A percentile compares a stretch with the other conserved stretches of the same genome.
phyloP scores from a whole-genome alignment of 2,797 vertebrate genomes.

The Coccyzus lansbergi region DNA sequence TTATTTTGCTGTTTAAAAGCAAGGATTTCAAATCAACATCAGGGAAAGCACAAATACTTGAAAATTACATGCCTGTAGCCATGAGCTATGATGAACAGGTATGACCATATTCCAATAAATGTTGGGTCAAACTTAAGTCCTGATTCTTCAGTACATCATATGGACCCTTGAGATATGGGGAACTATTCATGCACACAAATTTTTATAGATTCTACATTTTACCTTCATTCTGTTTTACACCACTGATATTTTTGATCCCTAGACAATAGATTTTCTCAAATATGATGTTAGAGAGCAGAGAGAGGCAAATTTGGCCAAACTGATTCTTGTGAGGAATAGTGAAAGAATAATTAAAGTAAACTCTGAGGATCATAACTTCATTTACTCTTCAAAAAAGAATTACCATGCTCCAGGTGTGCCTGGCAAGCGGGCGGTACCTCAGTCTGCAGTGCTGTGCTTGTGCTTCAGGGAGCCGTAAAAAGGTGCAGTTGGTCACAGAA shows the following conservation, averaged over 20 bases:
- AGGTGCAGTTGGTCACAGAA: conserved; percentile 73
- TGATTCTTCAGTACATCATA: background rate
- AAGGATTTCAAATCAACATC: rapidly evolving
- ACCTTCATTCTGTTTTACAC: background rate
- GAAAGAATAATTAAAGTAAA: background rate
- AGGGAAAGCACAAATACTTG: background rate
- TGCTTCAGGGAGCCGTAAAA: conserved; percentile 56
- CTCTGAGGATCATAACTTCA: rapidly evolving
- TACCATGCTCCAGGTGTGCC: conserved; percentile 73
- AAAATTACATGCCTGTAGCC: rapidly evolving
- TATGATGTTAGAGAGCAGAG: background rate
- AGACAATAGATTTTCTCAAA: background rate
- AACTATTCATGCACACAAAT: rapidly evolving
- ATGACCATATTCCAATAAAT: rapidly evolving
- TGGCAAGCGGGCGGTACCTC: conserved; percentile 60
- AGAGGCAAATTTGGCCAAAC: background rate
- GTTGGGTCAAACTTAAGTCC: background rate
- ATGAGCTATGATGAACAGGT: background rate
- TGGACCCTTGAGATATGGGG: background rate
- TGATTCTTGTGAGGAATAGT: background rate
- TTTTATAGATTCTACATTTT: background rate
- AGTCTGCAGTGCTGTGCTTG: conserved; percentile 73
- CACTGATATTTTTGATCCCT: rapidly evolving
- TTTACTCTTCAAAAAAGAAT: background rate
- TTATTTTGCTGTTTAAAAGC: background rate